Evolutionary conservation across 2,888 invertebrate genomes (phyloP), one percentile per base, ranked within the genome.

Genomic region (Leucoma salicis): DNA sequence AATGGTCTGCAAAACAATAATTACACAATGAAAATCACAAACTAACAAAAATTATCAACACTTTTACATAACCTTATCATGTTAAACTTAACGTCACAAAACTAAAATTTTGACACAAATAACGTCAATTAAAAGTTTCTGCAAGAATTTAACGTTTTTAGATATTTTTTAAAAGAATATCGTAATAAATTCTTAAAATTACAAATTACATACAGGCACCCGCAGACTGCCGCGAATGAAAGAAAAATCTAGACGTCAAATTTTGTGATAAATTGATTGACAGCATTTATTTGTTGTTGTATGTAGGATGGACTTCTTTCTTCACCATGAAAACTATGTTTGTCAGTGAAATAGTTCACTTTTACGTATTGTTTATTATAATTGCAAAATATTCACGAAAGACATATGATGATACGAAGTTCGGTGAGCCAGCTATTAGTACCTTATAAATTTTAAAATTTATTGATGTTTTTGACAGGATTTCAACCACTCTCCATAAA

Each of bases 1-100:
- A 72, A 62, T 67, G 47, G 57, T 69, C 89, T 88, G 85, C 37
- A 84, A 87, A 67, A 70, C 50, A 76, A 78, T 32, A 36, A 74
- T 49, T 60, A 45, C 60, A 66, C 56, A 35, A 59, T 77, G 56
- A 73, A 66, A 68, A 70, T 59, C 60, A 61, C 49, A 66, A 63
- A 49, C 29, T 27, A 46, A 50, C 38, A 35, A 63, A 67, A 64
- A 57, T 39, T 35, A 46, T 49, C 14, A n/a, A 8, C 56, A 51
- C 43, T 53, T 74, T 79, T 78, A 78, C 64, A 82, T 85, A 86
- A 86, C 87, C 83, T 85, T 61, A 58, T 47, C 49, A 44, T 39
- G 31, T 54, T 58, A 63, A 42, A 28, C 34, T 41, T 41, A 49
- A 36, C 16, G 18, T 11, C 49, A 50, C 54, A 39, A 36, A 37